phyloP scores from a whole-genome alignment of 2,797 vertebrate genomes.

The Peromyscus eremicus region DNA sequence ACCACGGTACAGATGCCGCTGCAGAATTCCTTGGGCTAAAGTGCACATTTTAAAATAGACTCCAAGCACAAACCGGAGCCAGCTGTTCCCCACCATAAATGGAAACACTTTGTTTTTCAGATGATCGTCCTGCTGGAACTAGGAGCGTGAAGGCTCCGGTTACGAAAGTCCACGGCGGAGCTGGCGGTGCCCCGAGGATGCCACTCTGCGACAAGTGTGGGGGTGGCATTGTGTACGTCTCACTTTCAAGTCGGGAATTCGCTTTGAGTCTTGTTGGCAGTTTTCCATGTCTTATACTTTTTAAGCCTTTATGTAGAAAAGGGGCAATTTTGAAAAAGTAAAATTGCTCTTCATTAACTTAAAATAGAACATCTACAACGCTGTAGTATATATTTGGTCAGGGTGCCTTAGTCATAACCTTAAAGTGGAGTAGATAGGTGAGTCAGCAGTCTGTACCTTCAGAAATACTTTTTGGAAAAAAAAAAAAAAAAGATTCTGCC shows the following conservation, averaged over 20 bases:
- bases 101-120: conserved; percentile 86
- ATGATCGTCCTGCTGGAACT: conserved; percentile 93
- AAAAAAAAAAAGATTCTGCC: background rate
- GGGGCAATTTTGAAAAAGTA: background rate
- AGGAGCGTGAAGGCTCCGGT: conserved; percentile 95
- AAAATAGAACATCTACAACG: background rate
- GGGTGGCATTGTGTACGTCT: conserved; percentile 97
- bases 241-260: conserved; percentile 8
- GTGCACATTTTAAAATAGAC: conserved; percentile 69
- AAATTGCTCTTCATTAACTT: background rate
- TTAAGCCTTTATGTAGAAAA: background rate
- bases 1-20: background rate
- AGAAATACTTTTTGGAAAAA: background rate
- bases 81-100: conserved; percentile 68
- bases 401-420: background rate
- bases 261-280: background rate
- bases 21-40: conserved; percentile 61
- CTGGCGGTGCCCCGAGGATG: conserved; percentile 95
- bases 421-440: background rate
- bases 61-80: background rate
- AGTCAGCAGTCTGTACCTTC: background rate
- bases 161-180: conserved; percentile 89
- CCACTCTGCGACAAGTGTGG: conserved; percentile 98
- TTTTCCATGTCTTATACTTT: background rate
- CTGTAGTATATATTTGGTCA: background rate